Base-by-base conservation (phyloP, 2,888 invertebrate species). In the Smittia aterrima region DNA sequence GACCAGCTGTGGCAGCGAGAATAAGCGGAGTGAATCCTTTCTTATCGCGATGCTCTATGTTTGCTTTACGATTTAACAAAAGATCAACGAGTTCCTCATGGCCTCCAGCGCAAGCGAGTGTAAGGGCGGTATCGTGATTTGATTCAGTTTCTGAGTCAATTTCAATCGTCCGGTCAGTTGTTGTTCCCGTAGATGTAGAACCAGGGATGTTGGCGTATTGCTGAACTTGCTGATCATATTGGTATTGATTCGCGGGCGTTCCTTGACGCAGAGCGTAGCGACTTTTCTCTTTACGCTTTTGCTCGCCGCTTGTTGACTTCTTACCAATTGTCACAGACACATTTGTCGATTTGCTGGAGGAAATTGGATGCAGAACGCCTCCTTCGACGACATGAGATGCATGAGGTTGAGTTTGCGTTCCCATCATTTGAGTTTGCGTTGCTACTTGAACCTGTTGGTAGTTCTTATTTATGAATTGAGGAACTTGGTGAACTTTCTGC, bases 21-120 rank as follows among this genome's bases (percentile, higher is more conserved):
- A 98, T 98, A 54, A 99, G 86, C 0, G 99, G 98, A 0, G 98
- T 98, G 83, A 98, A 98, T 27, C 98, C 98, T 84, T 98, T 99
- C 84, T 98, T 99, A 83, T 99, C 98, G 32, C 97, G 88, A 83
- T 99, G 98, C 83, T 99, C 98, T 81, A 98, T 96, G 82, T 97
- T 93, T 0, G 98, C 96, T 74, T 96, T 96, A 76, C 97, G 89
- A 77, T 90, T 90, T 70, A 99, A 87, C 77, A 99, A 86, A 79
- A 99, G 86, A 81, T 94, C 93, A 9, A 98, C 98, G 20, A 98
- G 87, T 80, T 98, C 97, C 80, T 96, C 94, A 82, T 98, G 96
- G 0, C 98, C 98, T 76, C 97, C 97, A 75, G 96, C 95, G 84
- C 97, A 98, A 66, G 98, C 98, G 76, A 99, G 87, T 40, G 98